Evolutionary conservation across 2,888 invertebrate genomes (phyloP), one percentile per base, ranked within the genome.

Genomic region (Didymodactylos carnosus): DNA sequence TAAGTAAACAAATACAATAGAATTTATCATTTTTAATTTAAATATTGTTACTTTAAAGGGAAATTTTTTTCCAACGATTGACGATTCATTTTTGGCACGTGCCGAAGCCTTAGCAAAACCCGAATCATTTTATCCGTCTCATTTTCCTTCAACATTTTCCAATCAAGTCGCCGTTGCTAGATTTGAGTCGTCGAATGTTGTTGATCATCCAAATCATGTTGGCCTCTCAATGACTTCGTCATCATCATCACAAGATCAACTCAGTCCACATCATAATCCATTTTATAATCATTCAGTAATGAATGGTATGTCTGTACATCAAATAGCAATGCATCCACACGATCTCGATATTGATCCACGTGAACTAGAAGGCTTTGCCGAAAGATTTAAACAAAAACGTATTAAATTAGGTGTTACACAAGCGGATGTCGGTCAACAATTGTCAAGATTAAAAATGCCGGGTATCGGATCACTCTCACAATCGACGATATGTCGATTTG

Each of bases 371-470:
- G 94, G 94, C 23, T 98, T 98, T 84, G 98, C 98, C 40, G 98
- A 99, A 84, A 87, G 97, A 76, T 98, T 99, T 86, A 99, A 99
- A 83, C 98, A 98, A 85, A 87, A 98, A 76, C 88, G 98, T 80
- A 99, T 99, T 83, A 99, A 99, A 85, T 88, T 99, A 77, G 91
- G 98, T 76, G 97, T 98, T 75, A 98, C 98, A 75, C 97, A 98
- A 82, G 94, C 94, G n/a, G 95, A 97, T 85, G 97, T 97, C 70
- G 95, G 95, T 16, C 92, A 92, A 82, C 98, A 98, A 14, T 87
- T 98, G 79, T 98, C 97, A 70, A 98, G 97, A 85, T 87, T 98
- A 76, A 98, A 95, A 85, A 87, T 98, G 80, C 97, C 98, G 23
- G 98, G 98, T 53, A 98, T 99, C 41, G 98, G 98, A 14, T 95